Evolutionary conservation across 2,888 invertebrate genomes (phyloP).

Genomic region (Rhimphoctona megacephalus): DNA sequence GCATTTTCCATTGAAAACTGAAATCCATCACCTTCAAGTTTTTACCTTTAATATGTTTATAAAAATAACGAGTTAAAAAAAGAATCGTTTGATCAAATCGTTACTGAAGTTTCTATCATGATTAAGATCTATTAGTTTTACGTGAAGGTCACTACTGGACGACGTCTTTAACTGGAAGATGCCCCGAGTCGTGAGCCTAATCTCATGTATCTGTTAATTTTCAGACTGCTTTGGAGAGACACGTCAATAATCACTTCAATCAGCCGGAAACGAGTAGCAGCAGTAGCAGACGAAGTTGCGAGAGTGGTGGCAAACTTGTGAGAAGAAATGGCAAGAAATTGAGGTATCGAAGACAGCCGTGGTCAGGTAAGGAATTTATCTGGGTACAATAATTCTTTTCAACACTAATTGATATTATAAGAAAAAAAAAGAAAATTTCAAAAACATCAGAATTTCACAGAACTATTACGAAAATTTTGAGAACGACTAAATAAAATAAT

Average conservation of each 20-base stretch:
- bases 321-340: constrained; percentile 95
- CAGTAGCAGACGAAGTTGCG: constrained; percentile 89
- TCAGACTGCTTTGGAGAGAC: constrained; percentile 94
- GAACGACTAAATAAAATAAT: too few species aligned
- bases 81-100: background rate
- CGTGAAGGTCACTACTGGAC: constrained; percentile 54
- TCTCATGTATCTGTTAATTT: constrained; percentile 78
- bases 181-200: constrained; percentile 55
- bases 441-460: background rate
- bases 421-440: background rate
- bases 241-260: constrained; percentile 96
- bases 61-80: background rate
- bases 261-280: constrained; percentile 87
- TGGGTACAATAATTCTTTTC: background rate
- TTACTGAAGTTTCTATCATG: background rate
- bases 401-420: background rate
- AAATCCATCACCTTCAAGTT: constrained; percentile 46
- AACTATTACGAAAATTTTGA: background rate
- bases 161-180: constrained; percentile 63
- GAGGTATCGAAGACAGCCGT: constrained; percentile 94
- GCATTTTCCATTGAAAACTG: constrained; percentile 77
- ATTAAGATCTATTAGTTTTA: constrained; percentile 1
- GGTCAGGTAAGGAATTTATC: constrained; percentile 90
- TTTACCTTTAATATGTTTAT: background rate
- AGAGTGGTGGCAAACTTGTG: constrained; percentile 91